Evolutionary conservation across 2,888 invertebrate species (phyloP), one percentile per base, ranked within the genome.

Genomic region (Chrysotoxum bicinctum): DNA sequence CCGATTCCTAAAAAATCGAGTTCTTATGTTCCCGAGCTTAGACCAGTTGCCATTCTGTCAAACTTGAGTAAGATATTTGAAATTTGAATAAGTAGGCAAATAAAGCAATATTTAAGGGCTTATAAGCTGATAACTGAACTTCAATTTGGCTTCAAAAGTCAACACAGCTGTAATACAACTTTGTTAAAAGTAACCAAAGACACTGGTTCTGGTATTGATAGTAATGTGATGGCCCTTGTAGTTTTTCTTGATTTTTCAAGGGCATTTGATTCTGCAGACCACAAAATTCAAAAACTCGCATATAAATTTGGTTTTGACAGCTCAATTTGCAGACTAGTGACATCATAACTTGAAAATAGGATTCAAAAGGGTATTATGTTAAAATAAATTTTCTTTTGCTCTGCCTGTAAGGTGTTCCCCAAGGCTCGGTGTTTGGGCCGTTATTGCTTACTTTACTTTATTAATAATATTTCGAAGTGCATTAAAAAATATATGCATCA

Each of bases 371-470:
- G 52, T 30, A 8, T 26, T 30, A 4, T 54, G 16, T 54, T 16
- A 40, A 60, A 37, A 60, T 40, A 58, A 26, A 58, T 21, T 7
- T 40, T 60, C 40, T 14, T 19, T 43, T 21, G 14, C 21, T 21
- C 21, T 43, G 21, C 23, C 19, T 23, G 21, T 40, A 37, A 3
- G 40, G 40, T 40, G n/a, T 40, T 21, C 37, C 52, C 7, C 23
- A 52, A 23, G 58, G 64, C 9, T 64, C 48, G 19, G 64, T 66
- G 14, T 21, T 48, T 16, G 66, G 66, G 30, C 64, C 48, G 8
- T 30, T 64, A 8, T 26, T 48, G 32, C 48, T 45, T n/a, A 32
- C 32, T n/a, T n/a, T n/a, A 64, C 48, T 64, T 64, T 32, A 64
- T 48, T 21, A 64, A 48, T 16, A 32, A 64, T 19, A 64, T 66